Conservation (phyloP, 1,140 invertebrate genomes). For the Leptonema lineaticorne region DNA sequence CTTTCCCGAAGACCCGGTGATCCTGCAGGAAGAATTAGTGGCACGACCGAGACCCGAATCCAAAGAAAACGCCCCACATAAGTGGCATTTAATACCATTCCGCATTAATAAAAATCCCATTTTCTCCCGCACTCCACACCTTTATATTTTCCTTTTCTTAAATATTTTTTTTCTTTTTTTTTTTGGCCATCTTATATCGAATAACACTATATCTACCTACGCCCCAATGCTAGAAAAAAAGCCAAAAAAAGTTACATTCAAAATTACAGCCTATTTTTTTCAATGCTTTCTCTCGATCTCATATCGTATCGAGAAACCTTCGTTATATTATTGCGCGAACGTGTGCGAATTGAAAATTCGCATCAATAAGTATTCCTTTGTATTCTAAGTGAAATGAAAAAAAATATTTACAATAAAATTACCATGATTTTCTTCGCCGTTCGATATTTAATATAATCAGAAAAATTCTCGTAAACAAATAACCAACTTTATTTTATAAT, state of each 20-base stretch:
- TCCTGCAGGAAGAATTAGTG: constrained; percentile 12
- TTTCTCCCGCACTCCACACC: not conserved
- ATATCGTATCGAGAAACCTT: not conserved
- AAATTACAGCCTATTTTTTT: constrained; percentile 8
- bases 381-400: too few species aligned
- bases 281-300: not conserved
- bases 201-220: too few species aligned
- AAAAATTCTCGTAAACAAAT: too few species aligned
- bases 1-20: not conserved
- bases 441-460: too few species aligned
- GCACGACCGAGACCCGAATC: not conserved
- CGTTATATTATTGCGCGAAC: not conserved
- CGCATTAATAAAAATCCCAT: constrained; percentile 26
- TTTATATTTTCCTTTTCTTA: not conserved
- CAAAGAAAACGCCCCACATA: constrained; percentile 4
- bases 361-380: too few species aligned
- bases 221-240: too few species aligned
- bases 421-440: too few species aligned
- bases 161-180: constrained; percentile 1
- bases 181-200: not conserved
- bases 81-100: constrained; percentile 20
- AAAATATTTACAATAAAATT: too few species aligned
- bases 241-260: not conserved
- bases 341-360: not conserved
- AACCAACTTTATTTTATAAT: too few species aligned